phyloP scores from a whole-genome alignment of 1,140 invertebrate genomes.

The Bombus huntii region DNA sequence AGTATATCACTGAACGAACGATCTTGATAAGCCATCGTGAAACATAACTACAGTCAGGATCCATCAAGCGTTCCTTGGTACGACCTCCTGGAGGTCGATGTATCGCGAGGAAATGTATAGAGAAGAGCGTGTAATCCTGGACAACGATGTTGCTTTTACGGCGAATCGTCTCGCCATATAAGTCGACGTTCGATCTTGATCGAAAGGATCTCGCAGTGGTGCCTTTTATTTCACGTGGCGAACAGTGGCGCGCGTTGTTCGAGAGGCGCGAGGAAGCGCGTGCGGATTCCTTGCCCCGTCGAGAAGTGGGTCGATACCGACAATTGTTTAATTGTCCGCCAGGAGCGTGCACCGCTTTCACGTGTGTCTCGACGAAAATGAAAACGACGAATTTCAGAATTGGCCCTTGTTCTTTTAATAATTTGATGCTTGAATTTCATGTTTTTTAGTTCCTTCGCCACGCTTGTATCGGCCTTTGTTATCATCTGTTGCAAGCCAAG shows the following conservation, averaged over 20 bases:
- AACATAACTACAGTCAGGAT: constrained; percentile 5
- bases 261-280: constrained; percentile 44
- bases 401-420: background rate
- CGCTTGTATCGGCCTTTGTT: background rate
- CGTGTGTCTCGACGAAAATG: constrained; percentile 32
- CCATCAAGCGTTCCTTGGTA: background rate
- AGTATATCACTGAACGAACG: background rate
- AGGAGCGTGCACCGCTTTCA: constrained; percentile 51
- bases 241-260: constrained; percentile 56
- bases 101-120: background rate
- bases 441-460: background rate
- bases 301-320: constrained; percentile 69
- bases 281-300: constrained; percentile 38
- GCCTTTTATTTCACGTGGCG: background rate
- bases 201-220: constrained; percentile 28
- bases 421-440: background rate
- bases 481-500: background rate
- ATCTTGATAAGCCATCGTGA: constrained; percentile 9
- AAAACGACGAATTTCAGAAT: constrained; percentile 13
- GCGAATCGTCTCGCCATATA: constrained; percentile 33
- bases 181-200: constrained; percentile 42
- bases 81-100: constrained; percentile 18
- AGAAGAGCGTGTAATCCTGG: background rate
- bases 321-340: constrained; percentile 76
- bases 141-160: constrained; percentile 16